A percentile compares a stretch with the other conserved stretches of the same genome.
Conservation (phyloP, 1,140 invertebrate genomes). For the Leptestheria dahalacensis region DNA sequence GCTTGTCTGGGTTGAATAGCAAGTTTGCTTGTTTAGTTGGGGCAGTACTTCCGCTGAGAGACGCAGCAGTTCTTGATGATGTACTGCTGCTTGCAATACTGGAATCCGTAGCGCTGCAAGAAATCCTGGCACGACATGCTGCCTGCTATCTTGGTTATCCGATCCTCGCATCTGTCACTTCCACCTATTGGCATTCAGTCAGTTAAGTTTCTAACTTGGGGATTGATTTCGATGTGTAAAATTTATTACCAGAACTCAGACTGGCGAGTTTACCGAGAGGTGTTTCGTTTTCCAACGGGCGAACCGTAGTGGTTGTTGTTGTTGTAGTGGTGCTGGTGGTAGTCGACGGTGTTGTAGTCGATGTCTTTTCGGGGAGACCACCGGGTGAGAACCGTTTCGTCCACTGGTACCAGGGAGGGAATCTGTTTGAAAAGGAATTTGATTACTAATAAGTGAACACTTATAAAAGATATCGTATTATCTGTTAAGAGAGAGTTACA, state of each 20-base stretch:
- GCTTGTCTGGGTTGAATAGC: too few relatives aligned
- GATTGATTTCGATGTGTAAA: neutral
- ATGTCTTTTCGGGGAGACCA: conserved; percentile 1
- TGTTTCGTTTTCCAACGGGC: conserved; percentile 1
- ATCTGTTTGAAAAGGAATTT: conserved; percentile 1
- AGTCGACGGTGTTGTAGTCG: conserved; percentile 9
- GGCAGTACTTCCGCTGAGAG: conserved; percentile 25
- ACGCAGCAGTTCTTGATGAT: conserved; percentile 33
- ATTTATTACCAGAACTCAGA: neutral
- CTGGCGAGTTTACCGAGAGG: neutral
- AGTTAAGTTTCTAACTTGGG: neutral
- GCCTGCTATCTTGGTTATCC: conserved; percentile 28
- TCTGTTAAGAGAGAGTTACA: neutral
- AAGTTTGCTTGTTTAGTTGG: conserved; percentile 1
- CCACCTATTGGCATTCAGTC: neutral
- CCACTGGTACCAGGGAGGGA: conserved; percentile 15
- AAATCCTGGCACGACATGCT: conserved; percentile 32
- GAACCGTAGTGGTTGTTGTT: conserved; percentile 11
- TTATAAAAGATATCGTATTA: neutral
- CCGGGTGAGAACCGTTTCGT: conserved; percentile 1
- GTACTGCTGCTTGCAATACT: conserved; percentile 33
- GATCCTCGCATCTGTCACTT: conserved; percentile 27
- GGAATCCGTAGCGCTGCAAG: conserved; percentile 29
- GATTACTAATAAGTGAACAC: neutral
- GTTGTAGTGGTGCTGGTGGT: conserved; percentile 14